Evolutionary conservation across 2,797 vertebrate genomes (phyloP).

Genomic region (Phrynocephalus vlangalii): DNA sequence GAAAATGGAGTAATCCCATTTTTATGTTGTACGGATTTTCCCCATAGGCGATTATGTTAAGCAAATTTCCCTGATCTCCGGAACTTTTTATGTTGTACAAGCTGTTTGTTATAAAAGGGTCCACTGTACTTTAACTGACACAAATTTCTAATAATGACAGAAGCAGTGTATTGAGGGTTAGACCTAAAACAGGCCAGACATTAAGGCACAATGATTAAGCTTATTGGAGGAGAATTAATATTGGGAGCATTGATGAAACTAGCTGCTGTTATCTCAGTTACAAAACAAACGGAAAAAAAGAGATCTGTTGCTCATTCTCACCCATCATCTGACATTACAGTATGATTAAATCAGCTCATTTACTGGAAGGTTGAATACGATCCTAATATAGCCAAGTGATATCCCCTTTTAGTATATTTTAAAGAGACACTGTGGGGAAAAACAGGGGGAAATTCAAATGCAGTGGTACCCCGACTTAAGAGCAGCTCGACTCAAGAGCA

Average conservation of each 20-base stretch:
- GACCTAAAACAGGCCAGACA: neutral
- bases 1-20: too few species aligned
- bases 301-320: neutral
- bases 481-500: too few species aligned
- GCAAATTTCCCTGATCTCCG: too few species aligned
- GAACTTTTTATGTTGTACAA: too few species aligned
- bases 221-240: conserved; percentile 2
- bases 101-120: too few species aligned
- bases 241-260: neutral
- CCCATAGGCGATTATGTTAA: too few species aligned
- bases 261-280: neutral
- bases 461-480: too few species aligned
- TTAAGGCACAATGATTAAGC: neutral
- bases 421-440: too few species aligned
- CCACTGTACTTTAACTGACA: neutral
- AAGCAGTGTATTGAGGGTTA: neutral
- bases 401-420: neutral
- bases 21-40: too few species aligned
- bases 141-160: neutral
- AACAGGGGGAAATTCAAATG: too few species aligned
- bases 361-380: neutral
- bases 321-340: conserved; percentile 11
- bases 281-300: neutral
- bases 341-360: neutral
- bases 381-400: neutral